These are phyloP conservation scores for Resseliella maxima DNA, from an alignment of 2,888 invertebrate genomes.

Conservation along the genomic window DNA sequence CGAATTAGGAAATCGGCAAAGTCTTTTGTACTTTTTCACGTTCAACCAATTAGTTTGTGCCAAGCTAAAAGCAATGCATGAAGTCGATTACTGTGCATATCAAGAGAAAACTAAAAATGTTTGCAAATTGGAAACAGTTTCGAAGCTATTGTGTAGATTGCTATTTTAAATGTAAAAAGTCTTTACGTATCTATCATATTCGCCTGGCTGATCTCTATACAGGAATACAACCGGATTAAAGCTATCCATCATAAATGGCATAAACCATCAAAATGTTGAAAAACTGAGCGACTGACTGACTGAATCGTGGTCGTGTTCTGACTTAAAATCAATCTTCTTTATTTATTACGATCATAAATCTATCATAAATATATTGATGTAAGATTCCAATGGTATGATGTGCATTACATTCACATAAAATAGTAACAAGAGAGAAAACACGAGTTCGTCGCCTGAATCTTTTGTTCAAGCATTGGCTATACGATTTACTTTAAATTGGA, in stretches of 20 bases:
- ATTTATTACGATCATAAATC: constrained; percentile 31
- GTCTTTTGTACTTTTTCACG: neutral
- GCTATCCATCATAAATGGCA: constrained; percentile 34
- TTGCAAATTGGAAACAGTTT: neutral
- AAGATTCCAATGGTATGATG: neutral
- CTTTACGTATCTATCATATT: neutral
- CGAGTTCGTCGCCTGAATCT: constrained; percentile 27
- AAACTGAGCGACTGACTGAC: neutral
- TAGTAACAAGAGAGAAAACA: neutral
- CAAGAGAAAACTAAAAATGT: too few species aligned
- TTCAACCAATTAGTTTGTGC: neutral
- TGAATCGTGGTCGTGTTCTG: neutral
- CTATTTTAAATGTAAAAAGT: neutral
- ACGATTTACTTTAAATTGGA: neutral
- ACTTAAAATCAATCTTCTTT: constrained; percentile 1
- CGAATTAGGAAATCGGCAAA: neutral
- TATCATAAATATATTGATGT: constrained; percentile 5
- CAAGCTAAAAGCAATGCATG: neutral
- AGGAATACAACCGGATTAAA: constrained; percentile 30
- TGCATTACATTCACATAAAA: neutral
- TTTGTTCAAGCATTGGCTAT: neutral
- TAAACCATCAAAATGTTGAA: neutral
- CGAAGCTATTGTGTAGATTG: neutral
- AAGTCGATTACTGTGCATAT: neutral
- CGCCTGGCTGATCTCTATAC: neutral